phyloP scores from a whole-genome alignment of 1,140 invertebrate species.

The Spodoptera litura region DNA sequence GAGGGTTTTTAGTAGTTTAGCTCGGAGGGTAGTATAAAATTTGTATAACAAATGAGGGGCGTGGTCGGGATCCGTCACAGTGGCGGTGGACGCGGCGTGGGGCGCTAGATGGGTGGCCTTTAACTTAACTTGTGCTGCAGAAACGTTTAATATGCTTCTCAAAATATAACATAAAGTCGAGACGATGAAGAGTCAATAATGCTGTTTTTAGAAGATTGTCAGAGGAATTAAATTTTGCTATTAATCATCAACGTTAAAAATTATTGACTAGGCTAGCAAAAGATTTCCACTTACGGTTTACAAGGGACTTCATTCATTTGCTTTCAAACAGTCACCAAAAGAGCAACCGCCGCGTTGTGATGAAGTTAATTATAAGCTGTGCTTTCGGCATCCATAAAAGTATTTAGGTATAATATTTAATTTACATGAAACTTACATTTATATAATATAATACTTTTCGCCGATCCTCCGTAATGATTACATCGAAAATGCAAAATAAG shows the following conservation, averaged over 20 bases:
- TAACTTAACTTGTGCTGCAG: neutral
- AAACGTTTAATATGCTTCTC: constrained; percentile 9
- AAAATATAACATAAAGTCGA: too few species aligned
- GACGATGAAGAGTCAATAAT: neutral
- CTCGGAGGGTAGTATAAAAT: constrained; percentile 85
- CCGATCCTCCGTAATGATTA: neutral
- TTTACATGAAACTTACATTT: constrained; percentile 26
- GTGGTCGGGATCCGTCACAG: constrained; percentile 83
- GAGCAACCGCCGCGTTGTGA: neutral
- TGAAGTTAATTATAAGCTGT: neutral
- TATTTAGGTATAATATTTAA: neutral
- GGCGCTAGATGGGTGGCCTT: constrained; percentile 81
- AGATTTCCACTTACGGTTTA: too few species aligned
- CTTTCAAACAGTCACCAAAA: neutral
- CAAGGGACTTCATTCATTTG: neutral
- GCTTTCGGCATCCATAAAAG: neutral
- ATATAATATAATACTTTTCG: neutral
- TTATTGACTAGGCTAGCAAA: too few species aligned
- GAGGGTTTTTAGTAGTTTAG: constrained; percentile 65
- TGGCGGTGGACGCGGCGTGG: constrained; percentile 77
- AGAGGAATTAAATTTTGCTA: neutral
- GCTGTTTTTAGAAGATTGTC: neutral
- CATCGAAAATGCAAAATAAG: constrained; percentile 6
- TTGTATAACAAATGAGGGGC: constrained; percentile 86
- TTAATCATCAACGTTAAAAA: neutral